These are phyloP conservation scores for Tinamus guttatus DNA, from an alignment of 2,113 vertebrate species.

Conservation along the genomic window DNA sequence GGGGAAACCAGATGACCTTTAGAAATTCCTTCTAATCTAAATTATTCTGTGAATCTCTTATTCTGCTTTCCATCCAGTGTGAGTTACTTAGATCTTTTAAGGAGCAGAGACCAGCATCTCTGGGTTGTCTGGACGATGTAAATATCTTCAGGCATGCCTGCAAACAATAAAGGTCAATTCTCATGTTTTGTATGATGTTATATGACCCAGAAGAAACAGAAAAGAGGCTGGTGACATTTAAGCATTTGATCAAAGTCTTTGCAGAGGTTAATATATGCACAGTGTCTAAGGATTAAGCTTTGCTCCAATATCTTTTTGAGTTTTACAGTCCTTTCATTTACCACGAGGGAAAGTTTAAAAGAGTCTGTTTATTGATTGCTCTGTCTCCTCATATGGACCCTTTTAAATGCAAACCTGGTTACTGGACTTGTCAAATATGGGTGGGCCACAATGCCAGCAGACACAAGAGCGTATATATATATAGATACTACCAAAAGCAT, in stretches of 20 bases:
- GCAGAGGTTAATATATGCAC: constrained; percentile 42
- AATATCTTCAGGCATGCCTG: constrained; percentile 18
- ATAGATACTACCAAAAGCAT: neutral
- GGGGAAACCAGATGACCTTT: neutral
- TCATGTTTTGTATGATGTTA: neutral
- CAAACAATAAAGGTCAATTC: constrained; percentile 36
- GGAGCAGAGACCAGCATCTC: neutral
- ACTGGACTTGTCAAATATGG: neutral
- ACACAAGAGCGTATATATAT: neutral
- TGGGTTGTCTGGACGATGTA: neutral
- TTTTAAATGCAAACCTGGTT: neutral
- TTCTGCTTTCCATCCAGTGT: neutral
- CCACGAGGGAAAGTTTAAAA: neutral
- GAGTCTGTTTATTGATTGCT: neutral
- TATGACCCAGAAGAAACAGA: constrained; percentile 32
- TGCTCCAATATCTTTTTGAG: neutral
- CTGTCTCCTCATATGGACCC: neutral
- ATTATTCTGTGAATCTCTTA: neutral
- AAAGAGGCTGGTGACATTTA: constrained; percentile 32
- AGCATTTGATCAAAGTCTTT: constrained; percentile 45
- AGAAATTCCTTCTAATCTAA: neutral
- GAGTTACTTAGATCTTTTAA: neutral
- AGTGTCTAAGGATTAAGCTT: constrained; percentile 23
- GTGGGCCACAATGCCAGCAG: neutral
- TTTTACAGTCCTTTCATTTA: neutral